These are phyloP conservation scores for Diploptera punctata DNA, from an alignment of 2,888 invertebrate species.

Conservation along the genomic window DNA sequence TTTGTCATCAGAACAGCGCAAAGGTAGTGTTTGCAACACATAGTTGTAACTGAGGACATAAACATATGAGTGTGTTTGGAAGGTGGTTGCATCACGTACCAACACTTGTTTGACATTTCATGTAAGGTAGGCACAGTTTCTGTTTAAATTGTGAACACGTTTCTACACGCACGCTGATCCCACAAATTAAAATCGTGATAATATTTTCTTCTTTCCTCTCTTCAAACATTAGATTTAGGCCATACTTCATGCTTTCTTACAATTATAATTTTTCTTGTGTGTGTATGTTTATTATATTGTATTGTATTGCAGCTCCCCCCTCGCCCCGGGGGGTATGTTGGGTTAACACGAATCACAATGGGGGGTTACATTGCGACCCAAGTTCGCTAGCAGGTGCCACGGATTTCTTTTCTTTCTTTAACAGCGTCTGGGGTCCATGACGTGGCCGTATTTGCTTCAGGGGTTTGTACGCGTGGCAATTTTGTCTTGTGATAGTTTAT, in stretches of 20 bases:
- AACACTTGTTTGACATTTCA: neutral
- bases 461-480: no score
- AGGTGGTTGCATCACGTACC: no score
- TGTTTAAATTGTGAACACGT: slow-evolving; percentile 2
- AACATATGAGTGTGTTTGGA: no score
- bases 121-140: no score
- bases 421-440: neutral
- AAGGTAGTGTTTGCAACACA: no score
- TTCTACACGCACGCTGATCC: neutral
- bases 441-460: no score
- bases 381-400: neutral
- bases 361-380: neutral
- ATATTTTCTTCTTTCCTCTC: neutral
- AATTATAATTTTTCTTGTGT: neutral
- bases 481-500: no score
- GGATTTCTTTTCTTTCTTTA: neutral
- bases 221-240: neutral
- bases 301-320: neutral
- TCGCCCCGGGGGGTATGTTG: neutral
- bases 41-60: no score
- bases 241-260: neutral
- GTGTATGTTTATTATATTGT: neutral
- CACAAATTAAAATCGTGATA: neutral
- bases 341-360: neutral
- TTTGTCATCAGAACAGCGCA: no score